phyloP scores from a whole-genome alignment of 2,113 vertebrate genomes.

The Spilogale gracilis region DNA sequence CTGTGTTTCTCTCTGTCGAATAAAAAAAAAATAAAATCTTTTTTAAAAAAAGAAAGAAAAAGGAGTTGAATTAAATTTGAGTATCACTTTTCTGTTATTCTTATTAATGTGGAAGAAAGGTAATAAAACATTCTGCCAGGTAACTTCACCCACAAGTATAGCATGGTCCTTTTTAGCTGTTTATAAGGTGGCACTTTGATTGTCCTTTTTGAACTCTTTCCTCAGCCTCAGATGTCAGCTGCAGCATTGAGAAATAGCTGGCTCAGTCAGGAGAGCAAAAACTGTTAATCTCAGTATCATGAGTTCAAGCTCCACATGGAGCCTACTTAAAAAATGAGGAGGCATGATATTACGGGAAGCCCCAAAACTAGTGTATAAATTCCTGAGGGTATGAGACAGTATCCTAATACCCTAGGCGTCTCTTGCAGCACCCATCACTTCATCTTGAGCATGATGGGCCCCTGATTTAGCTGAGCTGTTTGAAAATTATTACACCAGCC shows the following conservation, averaged over 20 bases:
- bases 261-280: neutral
- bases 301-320: neutral
- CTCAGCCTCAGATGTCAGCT: constrained; percentile 57
- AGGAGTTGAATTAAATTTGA: constrained; percentile 43
- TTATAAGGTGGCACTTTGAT: constrained; percentile 17
- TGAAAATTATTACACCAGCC: constrained; percentile 3
- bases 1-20: too few relatives aligned
- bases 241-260: neutral
- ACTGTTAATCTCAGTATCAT: neutral
- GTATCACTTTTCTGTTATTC: neutral
- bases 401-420: neutral
- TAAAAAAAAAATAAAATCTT: too few relatives aligned
- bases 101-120: constrained; percentile 4
- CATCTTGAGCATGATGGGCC: neutral
- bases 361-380: neutral
- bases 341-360: constrained; percentile 58
- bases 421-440: neutral
- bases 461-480: neutral
- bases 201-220: constrained; percentile 52
- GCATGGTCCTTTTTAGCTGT: constrained; percentile 16
- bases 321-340: neutral
- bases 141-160: constrained; percentile 41
- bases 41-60: neutral
- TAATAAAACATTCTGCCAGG: constrained; percentile 23
- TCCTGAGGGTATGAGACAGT: neutral